Percentiles rank a stretch among this genome's conserved stretches.
Evolutionary conservation across 2,888 invertebrate genomes (phyloP).

Genomic region (Disparrhopalites patrizii): DNA sequence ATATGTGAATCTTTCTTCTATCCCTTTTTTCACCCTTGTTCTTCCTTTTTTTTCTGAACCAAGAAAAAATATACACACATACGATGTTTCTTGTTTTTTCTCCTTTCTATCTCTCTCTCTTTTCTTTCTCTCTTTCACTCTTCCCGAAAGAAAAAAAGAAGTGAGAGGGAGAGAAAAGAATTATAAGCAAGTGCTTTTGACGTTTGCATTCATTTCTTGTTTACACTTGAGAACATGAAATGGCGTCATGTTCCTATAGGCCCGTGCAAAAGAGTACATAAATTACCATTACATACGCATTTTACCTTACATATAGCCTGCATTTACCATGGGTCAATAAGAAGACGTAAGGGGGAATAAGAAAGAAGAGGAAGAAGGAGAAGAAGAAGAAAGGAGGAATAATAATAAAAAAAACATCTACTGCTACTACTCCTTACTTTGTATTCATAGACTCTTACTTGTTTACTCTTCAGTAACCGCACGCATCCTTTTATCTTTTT

Average conservation of each 20-base stretch:
- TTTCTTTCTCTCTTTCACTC: too few species aligned
- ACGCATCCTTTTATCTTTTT: constrained; percentile 28
- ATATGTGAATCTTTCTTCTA: too few species aligned
- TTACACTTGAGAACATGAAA: background rate
- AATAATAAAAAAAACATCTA: background rate
- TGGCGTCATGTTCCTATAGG: background rate
- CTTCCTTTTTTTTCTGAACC: too few species aligned
- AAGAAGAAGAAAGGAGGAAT: background rate
- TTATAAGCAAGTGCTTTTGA: background rate
- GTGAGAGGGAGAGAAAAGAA: constrained; percentile 1
- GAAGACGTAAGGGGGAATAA: background rate
- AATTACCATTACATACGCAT: background rate
- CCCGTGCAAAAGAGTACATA: background rate
- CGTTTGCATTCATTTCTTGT: constrained; percentile 1
- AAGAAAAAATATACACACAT: too few species aligned
- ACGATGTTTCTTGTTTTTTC: too few species aligned
- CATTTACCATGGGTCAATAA: background rate
- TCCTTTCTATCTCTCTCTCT: too few species aligned
- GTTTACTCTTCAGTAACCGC: constrained; percentile 22
- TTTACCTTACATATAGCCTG: background rate
- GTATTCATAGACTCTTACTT: constrained; percentile 24
- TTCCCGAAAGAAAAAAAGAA: too few species aligned
- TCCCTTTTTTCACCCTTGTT: too few species aligned
- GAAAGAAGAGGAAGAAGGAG: background rate
- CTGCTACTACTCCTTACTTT: constrained; percentile 7